Base-by-base conservation (phyloP, 2,888 invertebrate genomes). In the Galeruca laticollis region DNA sequence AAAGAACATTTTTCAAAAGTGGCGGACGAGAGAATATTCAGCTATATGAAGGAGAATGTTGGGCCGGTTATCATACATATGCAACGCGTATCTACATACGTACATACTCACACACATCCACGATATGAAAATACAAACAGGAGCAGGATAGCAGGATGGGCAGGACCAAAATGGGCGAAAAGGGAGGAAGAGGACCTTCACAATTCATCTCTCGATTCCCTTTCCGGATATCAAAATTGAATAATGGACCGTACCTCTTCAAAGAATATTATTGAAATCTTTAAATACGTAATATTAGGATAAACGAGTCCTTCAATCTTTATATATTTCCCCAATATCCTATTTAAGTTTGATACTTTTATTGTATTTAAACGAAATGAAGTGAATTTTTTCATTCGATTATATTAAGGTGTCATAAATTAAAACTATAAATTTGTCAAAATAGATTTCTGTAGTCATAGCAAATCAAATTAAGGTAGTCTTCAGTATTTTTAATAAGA, bases 61-160 rank as follows among this genome's bases (percentile, higher is more conserved):
- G 56, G 75, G 71, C 77, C 81, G 84, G 83, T 83, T 83, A 84
- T 84, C 84, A 84, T 83, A 82, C 83, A 84, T 84, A 84, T 84
- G 84, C 83, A 83, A 84, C 82, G 82, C 81, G 81, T 83, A 83
- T 83, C 82, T 82, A 82, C 82, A 82, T 82, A 82, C 81, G 81
- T 80, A 80, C 79, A 80, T 80, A 82, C 80, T 15, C 66, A 33
- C 31, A 59, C 66, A 59, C 43, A 81, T 79, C 78, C 80, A 77
- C 80, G 80, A 82, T 82, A 82, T 82, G 82, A 82, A 82, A 83
- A 82, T 82, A 82, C 79, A 74, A 73, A 72, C 74, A 71, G 66
- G 71, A 76, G 76, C 75, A 75, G 77, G 47, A 51, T 37, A 68
- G 59, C 68, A 61, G 59, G 59, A 66, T 15, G 69, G 43, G 57